Percentiles rank a stretch among this genome's conserved stretches.
Conservation (phyloP, 2,888 invertebrate genomes). For the Calliopum simillimum region DNA sequence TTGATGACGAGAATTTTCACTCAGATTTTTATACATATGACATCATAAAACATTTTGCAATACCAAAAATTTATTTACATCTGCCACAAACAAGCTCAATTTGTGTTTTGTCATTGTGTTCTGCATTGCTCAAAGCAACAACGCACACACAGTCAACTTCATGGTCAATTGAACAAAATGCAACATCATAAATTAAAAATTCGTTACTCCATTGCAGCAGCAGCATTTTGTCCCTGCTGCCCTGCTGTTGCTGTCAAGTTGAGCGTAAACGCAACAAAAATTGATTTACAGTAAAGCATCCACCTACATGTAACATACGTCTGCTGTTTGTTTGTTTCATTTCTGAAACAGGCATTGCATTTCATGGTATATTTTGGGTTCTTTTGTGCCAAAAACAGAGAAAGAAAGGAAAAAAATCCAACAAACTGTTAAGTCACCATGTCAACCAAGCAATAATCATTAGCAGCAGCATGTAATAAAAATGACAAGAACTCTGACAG, state of each 20-base stretch:
- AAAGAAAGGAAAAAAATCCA: background rate
- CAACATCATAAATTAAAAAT: constrained; percentile 47
- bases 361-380: background rate
- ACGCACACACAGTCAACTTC: constrained; percentile 34
- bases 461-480: constrained; percentile 17
- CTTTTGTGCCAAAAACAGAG: too few relatives aligned
- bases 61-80: too few relatives aligned
- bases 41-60: too few relatives aligned
- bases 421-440: constrained; percentile 14
- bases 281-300: constrained; percentile 12
- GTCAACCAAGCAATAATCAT: constrained; percentile 25
- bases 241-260: constrained; percentile 11
- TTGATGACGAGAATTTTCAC: too few relatives aligned
- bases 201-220: constrained; percentile 34
- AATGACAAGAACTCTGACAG: background rate
- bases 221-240: background rate
- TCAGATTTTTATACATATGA: too few relatives aligned
- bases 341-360: background rate
- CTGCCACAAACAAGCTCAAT: too few relatives aligned
- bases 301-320: background rate
- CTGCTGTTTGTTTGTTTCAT: background rate
- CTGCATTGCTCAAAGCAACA: background rate
- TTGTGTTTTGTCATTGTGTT: background rate
- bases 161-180: constrained; percentile 48
- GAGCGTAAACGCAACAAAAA: constrained; percentile 3